Evolutionary conservation across 2,797 vertebrate genomes (phyloP).

Genomic region (Sparidentex hasta): DNA sequence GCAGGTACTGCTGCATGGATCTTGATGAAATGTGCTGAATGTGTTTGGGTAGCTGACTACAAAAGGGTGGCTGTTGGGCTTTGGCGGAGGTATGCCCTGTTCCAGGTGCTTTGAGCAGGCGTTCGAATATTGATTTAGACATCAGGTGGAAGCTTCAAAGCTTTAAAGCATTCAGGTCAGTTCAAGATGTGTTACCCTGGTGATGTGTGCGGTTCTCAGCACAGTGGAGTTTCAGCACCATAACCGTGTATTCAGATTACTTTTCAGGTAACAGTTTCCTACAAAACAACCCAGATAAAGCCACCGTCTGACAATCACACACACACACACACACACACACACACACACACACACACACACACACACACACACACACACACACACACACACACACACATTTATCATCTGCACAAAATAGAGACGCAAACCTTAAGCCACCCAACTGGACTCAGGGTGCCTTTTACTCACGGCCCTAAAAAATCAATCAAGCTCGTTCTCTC

Average conservation of each 20-base stretch:
- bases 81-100: too few relatives aligned
- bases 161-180: too few relatives aligned
- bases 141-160: too few relatives aligned
- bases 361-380: too few relatives aligned
- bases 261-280: background rate
- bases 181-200: slow-evolving; percentile 2
- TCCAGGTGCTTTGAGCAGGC: too few relatives aligned
- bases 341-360: background rate
- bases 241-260: slow-evolving; percentile 12
- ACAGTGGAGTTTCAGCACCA: background rate
- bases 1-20: too few relatives aligned
- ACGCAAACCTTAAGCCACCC: background rate
- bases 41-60: too few relatives aligned
- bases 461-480: background rate
- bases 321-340: too few relatives aligned
- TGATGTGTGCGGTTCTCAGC: background rate
- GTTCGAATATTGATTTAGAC: too few relatives aligned
- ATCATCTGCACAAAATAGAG: background rate
- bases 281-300: background rate
- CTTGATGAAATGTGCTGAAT: too few relatives aligned
- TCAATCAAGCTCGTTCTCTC: slow-evolving; percentile 2
- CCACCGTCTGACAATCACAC: background rate
- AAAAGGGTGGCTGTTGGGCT: too few relatives aligned
- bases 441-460: background rate
- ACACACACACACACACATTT: background rate